These are phyloP conservation scores for Petrocephalus sullivani DNA, from an alignment of 2,797 vertebrate genomes.

Conservation along the genomic window DNA sequence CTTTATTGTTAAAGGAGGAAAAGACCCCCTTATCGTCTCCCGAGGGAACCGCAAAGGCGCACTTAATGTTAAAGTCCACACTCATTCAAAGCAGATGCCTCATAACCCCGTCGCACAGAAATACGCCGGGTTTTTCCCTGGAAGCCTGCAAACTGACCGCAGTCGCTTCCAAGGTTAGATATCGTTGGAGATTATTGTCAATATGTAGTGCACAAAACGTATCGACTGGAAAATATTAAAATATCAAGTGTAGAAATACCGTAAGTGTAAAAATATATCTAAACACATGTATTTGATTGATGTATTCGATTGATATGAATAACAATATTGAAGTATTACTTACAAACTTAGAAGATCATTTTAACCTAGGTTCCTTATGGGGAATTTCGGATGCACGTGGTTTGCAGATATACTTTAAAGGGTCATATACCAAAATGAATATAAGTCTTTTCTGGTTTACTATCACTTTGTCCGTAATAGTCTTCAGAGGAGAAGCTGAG, in stretches of 20 bases:
- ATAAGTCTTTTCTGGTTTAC: not conserved
- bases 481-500: not conserved
- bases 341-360: not conserved
- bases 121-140: slow-evolving; percentile 17
- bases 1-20: slow-evolving; percentile 33
- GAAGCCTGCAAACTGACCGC: not conserved
- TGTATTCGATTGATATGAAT: not conserved
- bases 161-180: slow-evolving; percentile 30
- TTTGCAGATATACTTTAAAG: not conserved
- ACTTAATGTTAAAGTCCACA: slow-evolving; percentile 32
- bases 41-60: slow-evolving; percentile 31
- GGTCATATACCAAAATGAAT: not conserved
- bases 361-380: not conserved
- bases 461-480: not conserved
- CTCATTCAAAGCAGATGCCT: slow-evolving; percentile 27
- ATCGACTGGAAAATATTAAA: not conserved
- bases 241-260: not conserved
- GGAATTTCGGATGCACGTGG: not conserved
- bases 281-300: not conserved
- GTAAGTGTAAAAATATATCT: not conserved
- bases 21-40: slow-evolving; percentile 41
- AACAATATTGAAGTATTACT: not conserved
- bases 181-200: not conserved
- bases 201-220: not conserved
- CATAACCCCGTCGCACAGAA: slow-evolving; percentile 35